Percentiles rank a stretch among this genome's conserved stretches.
These are phyloP conservation scores for Drosophila meridionalis DNA, from an alignment of 2,888 invertebrate genomes.

Conservation along the genomic window DNA sequence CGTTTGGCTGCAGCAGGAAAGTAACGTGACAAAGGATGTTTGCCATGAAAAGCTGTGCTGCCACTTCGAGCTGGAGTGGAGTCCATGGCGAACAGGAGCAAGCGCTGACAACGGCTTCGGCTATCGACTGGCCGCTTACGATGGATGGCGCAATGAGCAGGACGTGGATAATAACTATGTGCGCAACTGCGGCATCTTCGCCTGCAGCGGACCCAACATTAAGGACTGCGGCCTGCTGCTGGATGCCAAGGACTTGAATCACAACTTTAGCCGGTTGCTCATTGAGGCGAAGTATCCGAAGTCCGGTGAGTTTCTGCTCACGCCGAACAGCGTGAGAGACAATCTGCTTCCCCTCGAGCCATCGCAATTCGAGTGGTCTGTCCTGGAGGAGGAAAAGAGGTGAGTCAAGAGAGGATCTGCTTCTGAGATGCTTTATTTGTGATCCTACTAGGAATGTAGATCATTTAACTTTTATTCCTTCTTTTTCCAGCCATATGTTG, in stretches of 20 bases:
- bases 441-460: too few species aligned
- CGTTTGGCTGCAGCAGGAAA: conserved; percentile 19
- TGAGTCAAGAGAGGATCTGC: conserved; percentile 6
- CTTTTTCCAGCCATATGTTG: conserved; percentile 20
- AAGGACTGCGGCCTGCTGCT: conserved; percentile 71
- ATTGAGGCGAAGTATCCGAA: conserved; percentile 69
- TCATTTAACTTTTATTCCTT: too few species aligned
- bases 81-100: neutral
- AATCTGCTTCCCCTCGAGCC: conserved; percentile 74
- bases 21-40: conserved; percentile 17
- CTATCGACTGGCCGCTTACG: conserved; percentile 85
- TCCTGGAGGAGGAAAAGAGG: conserved; percentile 33
- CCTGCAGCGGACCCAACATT: conserved; percentile 81
- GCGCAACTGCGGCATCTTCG: conserved; percentile 85
- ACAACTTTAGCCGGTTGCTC: conserved; percentile 61
- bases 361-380: conserved; percentile 68
- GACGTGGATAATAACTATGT: conserved; percentile 83
- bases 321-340: conserved; percentile 73
- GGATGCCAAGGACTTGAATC: conserved; percentile 25
- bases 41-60: conserved; percentile 74
- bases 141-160: conserved; percentile 85
- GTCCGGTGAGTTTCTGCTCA: conserved; percentile 58
- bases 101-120: conserved; percentile 7
- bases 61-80: conserved; percentile 67
- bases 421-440: too few species aligned